Evolutionary conservation across 2,888 invertebrate genomes (phyloP).

Genomic region (Hirtodrosophila alboralis): DNA sequence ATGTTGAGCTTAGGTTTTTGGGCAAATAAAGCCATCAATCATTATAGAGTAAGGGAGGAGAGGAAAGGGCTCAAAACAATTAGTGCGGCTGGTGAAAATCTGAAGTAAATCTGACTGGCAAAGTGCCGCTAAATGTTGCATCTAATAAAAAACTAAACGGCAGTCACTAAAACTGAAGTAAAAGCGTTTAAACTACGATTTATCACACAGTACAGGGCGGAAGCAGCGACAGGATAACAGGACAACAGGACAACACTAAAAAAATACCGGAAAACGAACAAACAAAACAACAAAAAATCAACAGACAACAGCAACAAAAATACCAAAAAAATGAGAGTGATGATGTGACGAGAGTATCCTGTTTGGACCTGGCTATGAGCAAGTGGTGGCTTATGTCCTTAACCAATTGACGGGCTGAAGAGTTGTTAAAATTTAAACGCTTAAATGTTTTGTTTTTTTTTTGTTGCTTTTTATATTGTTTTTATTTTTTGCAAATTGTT

Average conservation of each 20-base stretch:
- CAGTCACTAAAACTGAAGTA: conserved; percentile 73
- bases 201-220: conserved; percentile 60
- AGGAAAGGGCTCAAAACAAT: conserved; percentile 58
- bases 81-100: conserved; percentile 60
- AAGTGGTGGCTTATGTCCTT: neutral
- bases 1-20: neutral
- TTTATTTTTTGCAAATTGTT: conserved; percentile 66
- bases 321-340: conserved; percentile 33
- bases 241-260: conserved; percentile 29
- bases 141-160: conserved; percentile 78
- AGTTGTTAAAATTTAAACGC: conserved; percentile 71
- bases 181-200: conserved; percentile 81
- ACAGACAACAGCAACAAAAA: conserved; percentile 46
- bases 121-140: conserved; percentile 66
- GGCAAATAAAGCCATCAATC: conserved; percentile 48
- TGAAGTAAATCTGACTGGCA: conserved; percentile 60
- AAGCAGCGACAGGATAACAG: conserved; percentile 11
- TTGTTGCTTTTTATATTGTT: conserved; percentile 41
- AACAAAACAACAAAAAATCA: conserved; percentile 29
- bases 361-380: conserved; percentile 1
- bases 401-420: conserved; percentile 28
- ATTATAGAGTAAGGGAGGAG: conserved; percentile 16
- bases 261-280: conserved; percentile 25
- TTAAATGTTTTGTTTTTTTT: conserved; percentile 41
- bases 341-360: conserved; percentile 54